A percentile compares a stretch with the other conserved stretches of the same genome.
Evolutionary conservation across 2,888 invertebrate genomes (phyloP).

Genomic region (Microplitis manilae): DNA sequence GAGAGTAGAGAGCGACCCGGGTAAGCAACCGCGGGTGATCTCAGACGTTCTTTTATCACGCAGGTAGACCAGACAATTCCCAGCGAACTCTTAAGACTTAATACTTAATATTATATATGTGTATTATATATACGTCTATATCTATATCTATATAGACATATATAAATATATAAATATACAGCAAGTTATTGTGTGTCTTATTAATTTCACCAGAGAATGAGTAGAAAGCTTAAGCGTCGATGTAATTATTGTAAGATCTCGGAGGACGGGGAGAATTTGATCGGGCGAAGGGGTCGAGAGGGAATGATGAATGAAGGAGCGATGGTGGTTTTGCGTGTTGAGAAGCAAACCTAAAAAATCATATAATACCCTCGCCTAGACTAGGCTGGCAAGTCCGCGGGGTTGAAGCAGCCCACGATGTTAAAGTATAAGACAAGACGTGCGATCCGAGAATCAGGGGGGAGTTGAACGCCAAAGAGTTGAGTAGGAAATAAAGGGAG

Average conservation of each 20-base stretch:
- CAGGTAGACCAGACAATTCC: conserved; percentile 30
- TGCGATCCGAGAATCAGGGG: neutral
- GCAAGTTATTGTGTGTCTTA: neutral
- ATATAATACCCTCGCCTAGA: neutral
- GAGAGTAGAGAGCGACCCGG: conserved; percentile 27
- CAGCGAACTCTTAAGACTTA: neutral
- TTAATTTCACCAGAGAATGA: neutral
- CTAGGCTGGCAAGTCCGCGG: conserved; percentile 18
- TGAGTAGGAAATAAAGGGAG: conserved; percentile 11
- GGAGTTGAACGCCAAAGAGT: conserved; percentile 5
- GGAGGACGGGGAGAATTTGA: conserved; percentile 50
- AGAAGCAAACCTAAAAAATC: conserved; percentile 22
- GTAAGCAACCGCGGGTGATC: conserved; percentile 38
- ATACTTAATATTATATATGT: conserved; percentile 15
- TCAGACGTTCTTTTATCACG: conserved; percentile 26
- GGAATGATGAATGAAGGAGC: conserved; percentile 70
- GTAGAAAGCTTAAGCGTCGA: conserved; percentile 42
- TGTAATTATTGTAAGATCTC: conserved; percentile 50
- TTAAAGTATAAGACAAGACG: neutral
- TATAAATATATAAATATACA: neutral
- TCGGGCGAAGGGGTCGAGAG: conserved; percentile 49
- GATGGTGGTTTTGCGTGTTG: conserved; percentile 70
- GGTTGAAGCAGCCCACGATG: conserved; percentile 18
- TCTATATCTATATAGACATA: conserved; percentile 5
- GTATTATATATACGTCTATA: neutral